Evolutionary conservation across 2,113 vertebrate genomes (phyloP).

Genomic region (Pedetes capensis): DNA sequence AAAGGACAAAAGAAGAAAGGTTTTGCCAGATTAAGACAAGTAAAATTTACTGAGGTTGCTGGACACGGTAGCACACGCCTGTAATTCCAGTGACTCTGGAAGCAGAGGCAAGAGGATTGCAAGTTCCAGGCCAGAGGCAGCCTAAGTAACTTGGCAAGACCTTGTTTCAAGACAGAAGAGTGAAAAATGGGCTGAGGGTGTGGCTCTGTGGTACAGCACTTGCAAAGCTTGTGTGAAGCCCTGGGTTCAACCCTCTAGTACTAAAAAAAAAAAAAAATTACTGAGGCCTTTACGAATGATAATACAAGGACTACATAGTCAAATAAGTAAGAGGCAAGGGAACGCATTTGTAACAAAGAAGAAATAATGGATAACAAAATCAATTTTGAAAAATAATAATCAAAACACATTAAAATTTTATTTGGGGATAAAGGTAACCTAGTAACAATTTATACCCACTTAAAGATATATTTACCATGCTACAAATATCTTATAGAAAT

Average conservation of each 20-base stretch:
- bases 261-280: too few relatives aligned
- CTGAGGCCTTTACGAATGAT: neutral
- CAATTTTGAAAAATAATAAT: neutral
- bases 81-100: too few relatives aligned
- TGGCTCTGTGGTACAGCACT: too few relatives aligned
- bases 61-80: too few relatives aligned
- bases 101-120: too few relatives aligned
- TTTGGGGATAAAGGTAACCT: neutral
- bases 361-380: neutral
- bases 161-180: too few relatives aligned
- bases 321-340: neutral
- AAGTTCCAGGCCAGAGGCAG: too few relatives aligned
- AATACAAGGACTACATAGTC: neutral
- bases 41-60: neutral
- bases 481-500: neutral
- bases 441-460: neutral
- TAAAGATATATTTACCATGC: neutral
- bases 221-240: too few relatives aligned
- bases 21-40: neutral
- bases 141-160: too few relatives aligned
- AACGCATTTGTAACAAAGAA: neutral
- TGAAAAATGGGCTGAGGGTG: too few relatives aligned
- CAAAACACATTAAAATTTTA: neutral
- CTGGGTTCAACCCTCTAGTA: too few relatives aligned
- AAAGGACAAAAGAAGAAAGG: neutral